A percentile compares a stretch with the other conserved stretches of the same genome.
Conservation (phyloP, 2,113 vertebrate species). For the Hippocampus guttulatus region DNA sequence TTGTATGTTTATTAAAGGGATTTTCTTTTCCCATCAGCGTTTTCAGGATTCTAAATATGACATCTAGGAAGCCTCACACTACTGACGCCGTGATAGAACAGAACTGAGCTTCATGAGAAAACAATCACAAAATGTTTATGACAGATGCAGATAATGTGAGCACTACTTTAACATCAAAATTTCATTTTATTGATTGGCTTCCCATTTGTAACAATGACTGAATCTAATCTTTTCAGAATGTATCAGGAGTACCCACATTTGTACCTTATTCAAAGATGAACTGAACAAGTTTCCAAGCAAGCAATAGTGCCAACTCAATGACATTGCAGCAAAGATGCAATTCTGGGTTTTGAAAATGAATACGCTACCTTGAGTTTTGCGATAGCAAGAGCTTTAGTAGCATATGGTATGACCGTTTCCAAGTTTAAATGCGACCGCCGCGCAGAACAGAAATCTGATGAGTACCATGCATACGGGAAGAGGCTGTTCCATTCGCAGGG, state of each 20-base stretch:
- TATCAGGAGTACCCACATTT: background rate
- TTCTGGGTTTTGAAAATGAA: background rate
- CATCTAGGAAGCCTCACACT: constrained; percentile 33
- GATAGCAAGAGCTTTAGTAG: constrained; percentile 1
- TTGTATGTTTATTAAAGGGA: constrained; percentile 65
- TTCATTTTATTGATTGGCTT: background rate
- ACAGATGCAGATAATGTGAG: background rate
- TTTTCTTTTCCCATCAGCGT: constrained; percentile 32
- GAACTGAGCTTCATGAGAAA: constrained; percentile 25
- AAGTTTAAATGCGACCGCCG: background rate
- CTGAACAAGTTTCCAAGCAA: background rate
- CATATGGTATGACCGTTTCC: background rate
- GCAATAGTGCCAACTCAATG: background rate
- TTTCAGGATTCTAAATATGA: constrained; percentile 47
- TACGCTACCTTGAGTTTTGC: background rate
- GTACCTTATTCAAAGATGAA: background rate
- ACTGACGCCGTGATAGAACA: constrained; percentile 16
- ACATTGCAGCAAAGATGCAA: background rate
- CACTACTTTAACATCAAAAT: background rate
- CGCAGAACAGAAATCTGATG: background rate
- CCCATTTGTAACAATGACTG: background rate
- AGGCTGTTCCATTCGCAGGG: background rate
- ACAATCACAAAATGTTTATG: constrained; percentile 2
- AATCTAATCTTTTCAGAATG: background rate
- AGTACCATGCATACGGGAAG: background rate